Evolutionary conservation across 2,888 invertebrate genomes (phyloP).

Genomic region (Brachypalpus laphriformis): DNA sequence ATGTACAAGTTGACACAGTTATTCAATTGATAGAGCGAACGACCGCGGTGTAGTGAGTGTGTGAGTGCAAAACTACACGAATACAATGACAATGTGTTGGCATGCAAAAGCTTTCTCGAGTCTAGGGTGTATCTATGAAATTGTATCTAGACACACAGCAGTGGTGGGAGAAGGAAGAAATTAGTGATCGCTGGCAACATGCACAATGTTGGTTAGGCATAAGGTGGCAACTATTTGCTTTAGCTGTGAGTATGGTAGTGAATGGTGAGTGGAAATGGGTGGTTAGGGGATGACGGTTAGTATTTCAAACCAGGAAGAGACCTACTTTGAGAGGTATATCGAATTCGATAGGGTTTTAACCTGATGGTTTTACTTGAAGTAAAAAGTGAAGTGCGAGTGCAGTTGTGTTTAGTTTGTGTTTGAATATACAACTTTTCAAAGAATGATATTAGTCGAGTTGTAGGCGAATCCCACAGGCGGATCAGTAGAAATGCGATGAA

Average conservation of each 20-base stretch:
- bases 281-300: conserved; percentile 32
- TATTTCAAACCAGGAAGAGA: conserved; percentile 64
- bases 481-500: too few relatives aligned
- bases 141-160: not conserved
- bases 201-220: conserved; percentile 43
- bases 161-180: conserved; percentile 62
- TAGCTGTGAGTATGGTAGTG: not conserved
- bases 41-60: conserved; percentile 60
- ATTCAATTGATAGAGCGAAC: conserved; percentile 73
- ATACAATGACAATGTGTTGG: not conserved
- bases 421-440: not conserved
- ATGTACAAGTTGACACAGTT: conserved; percentile 72
- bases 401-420: not conserved
- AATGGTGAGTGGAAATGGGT: conserved; percentile 2
- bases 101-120: conserved; percentile 41
- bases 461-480: too few relatives aligned
- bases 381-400: not conserved
- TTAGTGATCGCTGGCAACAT: conserved; percentile 65
- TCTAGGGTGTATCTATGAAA: conserved; percentile 43
- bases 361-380: not conserved
- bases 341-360: conserved; percentile 25
- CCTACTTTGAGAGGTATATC: conserved; percentile 55
- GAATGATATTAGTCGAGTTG: too few relatives aligned
- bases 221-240: conserved; percentile 24
- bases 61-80: conserved; percentile 41